These are phyloP conservation scores for Mizuhopecten yessoensis DNA, from an alignment of 1,140 invertebrate genomes.

Conservation along the genomic window DNA sequence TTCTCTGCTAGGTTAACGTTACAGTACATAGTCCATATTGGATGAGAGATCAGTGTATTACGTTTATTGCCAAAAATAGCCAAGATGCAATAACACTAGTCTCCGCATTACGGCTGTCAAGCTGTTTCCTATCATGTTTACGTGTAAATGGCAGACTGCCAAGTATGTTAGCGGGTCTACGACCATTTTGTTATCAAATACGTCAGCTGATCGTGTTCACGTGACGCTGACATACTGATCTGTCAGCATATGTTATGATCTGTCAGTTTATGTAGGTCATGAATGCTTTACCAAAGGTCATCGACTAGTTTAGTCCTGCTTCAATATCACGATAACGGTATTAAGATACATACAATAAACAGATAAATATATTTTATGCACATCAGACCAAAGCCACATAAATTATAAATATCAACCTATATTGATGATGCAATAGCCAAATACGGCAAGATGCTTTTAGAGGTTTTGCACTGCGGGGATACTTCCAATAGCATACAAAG, in stretches of 20 bases:
- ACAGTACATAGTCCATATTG: too few relatives aligned
- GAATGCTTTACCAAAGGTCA: conserved; percentile 42
- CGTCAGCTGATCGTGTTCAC: conserved; percentile 46
- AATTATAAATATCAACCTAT: conserved; percentile 7
- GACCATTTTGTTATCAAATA: neutral
- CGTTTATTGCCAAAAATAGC: conserved; percentile 44
- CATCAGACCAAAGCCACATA: neutral
- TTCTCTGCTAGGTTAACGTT: too few relatives aligned
- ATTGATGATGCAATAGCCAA: neutral
- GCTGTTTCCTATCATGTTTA: neutral
- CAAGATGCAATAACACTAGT: conserved; percentile 6
- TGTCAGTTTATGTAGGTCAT: conserved; percentile 39
- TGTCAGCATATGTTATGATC: conserved; percentile 38
- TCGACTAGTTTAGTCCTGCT: neutral
- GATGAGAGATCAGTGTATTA: too few relatives aligned
- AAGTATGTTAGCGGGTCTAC: neutral
- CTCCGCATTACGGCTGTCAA: neutral
- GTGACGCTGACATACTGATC: conserved; percentile 48
- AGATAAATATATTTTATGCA: neutral
- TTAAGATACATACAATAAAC: too few relatives aligned
- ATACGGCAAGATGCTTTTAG: neutral
- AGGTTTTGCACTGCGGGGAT: neutral
- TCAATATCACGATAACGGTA: neutral
- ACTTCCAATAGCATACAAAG: too few relatives aligned
- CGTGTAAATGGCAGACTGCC: neutral